Evolutionary conservation across 2,888 invertebrate genomes (phyloP).

Genomic region (Synergus japonicus): DNA sequence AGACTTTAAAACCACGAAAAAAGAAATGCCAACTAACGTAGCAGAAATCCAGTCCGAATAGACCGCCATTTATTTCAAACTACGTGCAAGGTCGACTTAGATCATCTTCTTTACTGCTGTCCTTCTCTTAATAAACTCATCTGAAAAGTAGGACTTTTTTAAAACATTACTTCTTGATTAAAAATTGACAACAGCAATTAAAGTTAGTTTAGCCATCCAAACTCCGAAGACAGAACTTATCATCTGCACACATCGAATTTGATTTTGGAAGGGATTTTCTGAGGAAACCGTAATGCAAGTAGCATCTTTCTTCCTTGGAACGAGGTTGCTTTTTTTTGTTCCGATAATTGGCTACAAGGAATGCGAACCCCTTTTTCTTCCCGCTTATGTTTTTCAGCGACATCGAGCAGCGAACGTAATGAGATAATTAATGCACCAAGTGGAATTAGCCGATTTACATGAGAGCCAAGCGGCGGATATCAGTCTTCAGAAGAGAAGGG

Average conservation of each 20-base stretch:
- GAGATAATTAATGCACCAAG: conserved; percentile 73
- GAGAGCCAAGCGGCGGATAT: conserved; percentile 58
- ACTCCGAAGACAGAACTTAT: too few relatives aligned
- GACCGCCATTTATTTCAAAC: background rate
- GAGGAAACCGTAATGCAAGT: conserved; percentile 39
- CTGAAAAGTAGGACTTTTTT: background rate
- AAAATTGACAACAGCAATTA: background rate
- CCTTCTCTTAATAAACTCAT: background rate
- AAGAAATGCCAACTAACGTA: background rate
- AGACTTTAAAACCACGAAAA: background rate
- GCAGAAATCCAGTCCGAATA: background rate
- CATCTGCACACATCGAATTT: background rate
- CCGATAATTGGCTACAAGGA: conserved; percentile 64
- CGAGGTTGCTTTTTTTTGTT: conserved; percentile 57
- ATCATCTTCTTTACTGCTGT: background rate
- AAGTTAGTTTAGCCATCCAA: too few relatives aligned
- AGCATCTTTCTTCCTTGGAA: conserved; percentile 19
- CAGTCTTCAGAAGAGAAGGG: conserved; percentile 40
- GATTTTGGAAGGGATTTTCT: conserved; percentile 5
- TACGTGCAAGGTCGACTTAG: background rate
- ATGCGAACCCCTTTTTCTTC: conserved; percentile 59
- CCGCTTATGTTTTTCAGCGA: conserved; percentile 55
- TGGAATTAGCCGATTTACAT: conserved; percentile 74
- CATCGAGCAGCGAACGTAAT: conserved; percentile 64
- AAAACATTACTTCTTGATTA: background rate